Evolutionary conservation across 2,113 vertebrate genomes (phyloP).

Genomic region (Azemiops feae): DNA sequence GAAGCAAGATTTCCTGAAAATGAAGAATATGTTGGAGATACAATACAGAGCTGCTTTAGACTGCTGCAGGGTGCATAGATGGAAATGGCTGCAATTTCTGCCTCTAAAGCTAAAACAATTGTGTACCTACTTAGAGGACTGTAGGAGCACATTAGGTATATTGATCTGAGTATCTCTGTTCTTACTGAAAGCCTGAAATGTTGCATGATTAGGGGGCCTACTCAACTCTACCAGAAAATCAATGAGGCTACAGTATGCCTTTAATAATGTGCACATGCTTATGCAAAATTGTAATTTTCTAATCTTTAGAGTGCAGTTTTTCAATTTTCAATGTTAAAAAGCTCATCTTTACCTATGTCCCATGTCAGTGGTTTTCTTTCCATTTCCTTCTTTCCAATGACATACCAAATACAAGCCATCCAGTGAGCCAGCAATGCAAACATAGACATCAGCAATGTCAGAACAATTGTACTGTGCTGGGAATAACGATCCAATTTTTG

Average conservation of each 20-base stretch:
- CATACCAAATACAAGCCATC: slow-evolving; percentile 99
- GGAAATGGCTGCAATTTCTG: not conserved
- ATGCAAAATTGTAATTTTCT: not conserved
- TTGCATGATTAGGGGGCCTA: not conserved
- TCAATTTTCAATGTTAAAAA: not conserved
- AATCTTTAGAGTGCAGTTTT: not conserved
- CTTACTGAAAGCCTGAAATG: not conserved
- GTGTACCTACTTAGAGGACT: not conserved
- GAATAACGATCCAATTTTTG: slow-evolving; percentile 98
- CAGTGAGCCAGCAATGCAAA: slow-evolving; percentile 96
- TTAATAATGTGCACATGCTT: not conserved
- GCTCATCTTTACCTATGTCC: slow-evolving; percentile 88
- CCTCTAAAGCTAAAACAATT: not conserved
- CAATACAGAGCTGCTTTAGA: not conserved
- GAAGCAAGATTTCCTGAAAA: not conserved
- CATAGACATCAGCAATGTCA: slow-evolving; percentile 97
- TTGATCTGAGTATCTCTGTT: not conserved
- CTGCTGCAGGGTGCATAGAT: not conserved
- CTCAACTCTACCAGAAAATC: not conserved
- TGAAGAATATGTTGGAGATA: not conserved
- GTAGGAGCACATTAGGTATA: not conserved
- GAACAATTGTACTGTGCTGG: slow-evolving; percentile 94
- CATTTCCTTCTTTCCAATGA: slow-evolving; percentile 97
- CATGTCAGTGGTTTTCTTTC: slow-evolving; percentile 88
- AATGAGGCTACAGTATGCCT: not conserved